Conservation (phyloP, 1,140 invertebrate species). For the Archegozetes longisetosus region DNA sequence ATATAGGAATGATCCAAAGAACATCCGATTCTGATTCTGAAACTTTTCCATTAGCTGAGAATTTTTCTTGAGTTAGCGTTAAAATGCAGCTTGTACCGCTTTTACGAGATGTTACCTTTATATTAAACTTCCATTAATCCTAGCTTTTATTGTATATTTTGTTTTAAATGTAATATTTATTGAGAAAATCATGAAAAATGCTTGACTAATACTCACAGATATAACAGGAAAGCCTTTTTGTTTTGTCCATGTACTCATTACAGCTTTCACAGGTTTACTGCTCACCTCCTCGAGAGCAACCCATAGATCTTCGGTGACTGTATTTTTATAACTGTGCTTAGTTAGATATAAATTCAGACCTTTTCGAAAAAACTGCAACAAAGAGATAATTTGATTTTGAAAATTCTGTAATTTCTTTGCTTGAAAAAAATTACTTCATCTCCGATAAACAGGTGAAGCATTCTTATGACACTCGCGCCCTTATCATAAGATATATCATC, state of each 20-base stretch:
- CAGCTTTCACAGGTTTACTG: conserved; percentile 64
- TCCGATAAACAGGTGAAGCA: conserved; percentile 20
- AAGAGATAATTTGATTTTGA: not conserved
- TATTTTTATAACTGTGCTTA: conserved; percentile 72
- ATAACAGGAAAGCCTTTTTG: conserved; percentile 78
- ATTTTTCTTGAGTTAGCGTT: conserved; percentile 62
- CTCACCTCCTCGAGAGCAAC: conserved; percentile 70
- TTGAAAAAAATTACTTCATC: too few species aligned
- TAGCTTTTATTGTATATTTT: too few species aligned
- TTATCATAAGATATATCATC: conserved; percentile 35
- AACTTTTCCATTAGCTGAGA: conserved; percentile 57
- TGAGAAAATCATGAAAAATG: too few species aligned
- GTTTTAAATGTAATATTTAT: too few species aligned
- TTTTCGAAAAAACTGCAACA: conserved; percentile 59
- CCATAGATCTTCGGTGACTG: conserved; percentile 91
- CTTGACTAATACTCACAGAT: conserved; percentile 28
- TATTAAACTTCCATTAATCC: too few species aligned
- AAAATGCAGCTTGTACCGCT: conserved; percentile 43
- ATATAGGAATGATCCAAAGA: conserved; percentile 74
- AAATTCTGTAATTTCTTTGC: too few species aligned
- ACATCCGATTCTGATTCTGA: conserved; percentile 23
- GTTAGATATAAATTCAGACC: conserved; percentile 87
- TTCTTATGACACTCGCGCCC: conserved; percentile 33
- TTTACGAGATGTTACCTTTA: too few species aligned
- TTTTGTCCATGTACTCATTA: conserved; percentile 90